phyloP scores from a whole-genome alignment of 2,113 vertebrate genomes.

The Ophiodon elongatus region DNA sequence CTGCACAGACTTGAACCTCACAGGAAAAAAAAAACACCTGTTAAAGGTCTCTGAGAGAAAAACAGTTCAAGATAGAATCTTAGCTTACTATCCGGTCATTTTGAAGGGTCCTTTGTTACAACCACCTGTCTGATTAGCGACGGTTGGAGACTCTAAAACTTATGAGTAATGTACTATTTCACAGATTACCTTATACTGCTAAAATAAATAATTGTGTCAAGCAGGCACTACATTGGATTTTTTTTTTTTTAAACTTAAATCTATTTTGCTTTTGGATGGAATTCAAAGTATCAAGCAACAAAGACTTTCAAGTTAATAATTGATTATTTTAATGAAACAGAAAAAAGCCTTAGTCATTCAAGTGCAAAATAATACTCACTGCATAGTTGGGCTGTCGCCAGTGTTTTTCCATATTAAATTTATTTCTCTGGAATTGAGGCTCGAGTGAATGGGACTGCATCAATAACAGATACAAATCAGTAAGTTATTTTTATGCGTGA shows the following conservation, averaged over 20 bases:
- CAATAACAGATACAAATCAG: background rate
- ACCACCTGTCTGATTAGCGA: background rate
- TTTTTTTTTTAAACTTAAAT: background rate
- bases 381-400: background rate
- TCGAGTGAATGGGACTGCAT: background rate
- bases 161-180: background rate
- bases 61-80: no score
- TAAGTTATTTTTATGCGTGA: background rate
- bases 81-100: background rate
- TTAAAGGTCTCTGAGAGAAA: background rate
- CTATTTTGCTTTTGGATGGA: background rate
- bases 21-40: background rate
- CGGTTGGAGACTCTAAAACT: background rate
- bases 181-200: background rate
- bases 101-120: background rate
- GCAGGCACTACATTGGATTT: background rate
- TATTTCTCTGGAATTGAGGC: conserved; percentile 17
- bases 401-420: conserved; percentile 23
- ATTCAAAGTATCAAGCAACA: background rate
- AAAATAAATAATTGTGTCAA: background rate
- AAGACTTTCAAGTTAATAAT: background rate
- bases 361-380: background rate
- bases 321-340: background rate
- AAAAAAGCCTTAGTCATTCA: background rate
- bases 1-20: background rate